Conservation (phyloP, 2,113 vertebrate genomes). For the Eudorcas thomsonii region DNA sequence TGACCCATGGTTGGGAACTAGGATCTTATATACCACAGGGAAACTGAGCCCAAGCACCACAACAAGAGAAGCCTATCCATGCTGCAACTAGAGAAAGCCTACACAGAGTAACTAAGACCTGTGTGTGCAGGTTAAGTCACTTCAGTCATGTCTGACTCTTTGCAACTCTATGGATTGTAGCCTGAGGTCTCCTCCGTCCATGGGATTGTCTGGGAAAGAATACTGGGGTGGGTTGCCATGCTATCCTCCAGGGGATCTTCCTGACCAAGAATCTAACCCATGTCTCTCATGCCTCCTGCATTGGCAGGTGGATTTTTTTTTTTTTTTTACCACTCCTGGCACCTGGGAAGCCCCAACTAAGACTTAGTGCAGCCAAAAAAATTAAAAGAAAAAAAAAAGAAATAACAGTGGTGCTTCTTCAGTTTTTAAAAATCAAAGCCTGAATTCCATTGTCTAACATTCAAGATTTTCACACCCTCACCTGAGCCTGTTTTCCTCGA, state of each 20-base stretch:
- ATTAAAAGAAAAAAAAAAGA: not conserved
- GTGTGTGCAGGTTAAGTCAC: not conserved
- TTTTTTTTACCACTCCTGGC: not conserved
- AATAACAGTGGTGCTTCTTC: not conserved
- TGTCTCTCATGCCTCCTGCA: not conserved
- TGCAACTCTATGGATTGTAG: not conserved
- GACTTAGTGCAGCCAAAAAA: not conserved
- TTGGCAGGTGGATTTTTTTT: not conserved
- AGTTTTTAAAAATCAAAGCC: not conserved
- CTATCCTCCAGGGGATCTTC: not conserved
- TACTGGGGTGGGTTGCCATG: not conserved
- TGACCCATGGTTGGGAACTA: not conserved
- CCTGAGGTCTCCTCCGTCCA: not conserved
- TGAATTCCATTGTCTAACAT: not conserved
- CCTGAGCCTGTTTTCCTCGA: not conserved
- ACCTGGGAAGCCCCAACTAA: not conserved
- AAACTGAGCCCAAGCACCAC: rapidly evolving
- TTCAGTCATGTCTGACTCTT: not conserved
- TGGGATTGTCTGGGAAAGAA: not conserved
- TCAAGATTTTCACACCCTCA: not conserved
- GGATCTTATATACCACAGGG: not conserved
- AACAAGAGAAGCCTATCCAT: not conserved
- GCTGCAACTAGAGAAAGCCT: not conserved
- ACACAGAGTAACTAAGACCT: not conserved
- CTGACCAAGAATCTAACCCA: not conserved